Evolutionary conservation across 2,113 vertebrate genomes (phyloP), one percentile per base, ranked within the genome.

Genomic region (Austrofundulus limnaeus): DNA sequence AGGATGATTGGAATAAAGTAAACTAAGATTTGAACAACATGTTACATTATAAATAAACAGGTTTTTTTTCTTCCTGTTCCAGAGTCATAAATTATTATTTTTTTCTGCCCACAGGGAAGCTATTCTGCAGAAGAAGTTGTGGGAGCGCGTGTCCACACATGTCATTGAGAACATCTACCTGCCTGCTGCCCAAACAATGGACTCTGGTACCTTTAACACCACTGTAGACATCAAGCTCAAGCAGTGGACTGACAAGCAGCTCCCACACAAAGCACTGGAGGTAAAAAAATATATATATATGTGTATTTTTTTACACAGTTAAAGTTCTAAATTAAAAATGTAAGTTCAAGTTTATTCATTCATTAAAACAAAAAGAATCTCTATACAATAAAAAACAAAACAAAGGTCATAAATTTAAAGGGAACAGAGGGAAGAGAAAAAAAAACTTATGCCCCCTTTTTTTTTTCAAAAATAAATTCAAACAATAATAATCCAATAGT

Each of bases 101-200:
- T 47, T 57, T 11, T n/a, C 23, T 52, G 1, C 14, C 47, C 81
- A 79, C 76, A 99, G 97, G 97, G 97, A 99, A 80, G 91, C 96
- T 43, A 98, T 99, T 62, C 93, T 99, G 61, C 96, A 98, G 82
- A 96, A 94, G 66, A 96, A 95, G 42, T 84, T 99, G 42, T 99
- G 97, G 97, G 97, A 99, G 75, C 93, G 96, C 41, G 96, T 98
- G 25, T 97, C 96, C 38, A 98, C 95, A n/a, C 97, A 99, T 50
- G 97, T 98, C 84, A 98, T 99, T 59, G 97, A 99, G 85, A 99
- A 98, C 83, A 99, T 99, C 86, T 99, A 99, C 86, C 92, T 99
- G 66, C 97, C 97, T 37, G 97, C 97, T 69, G 97, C 97, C 34
- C 97, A 99, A 88, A 95, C 97, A 45, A 92, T 92, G 85, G 96